Conservation (phyloP, 2,888 invertebrate species). For the Troilus luridus region DNA sequence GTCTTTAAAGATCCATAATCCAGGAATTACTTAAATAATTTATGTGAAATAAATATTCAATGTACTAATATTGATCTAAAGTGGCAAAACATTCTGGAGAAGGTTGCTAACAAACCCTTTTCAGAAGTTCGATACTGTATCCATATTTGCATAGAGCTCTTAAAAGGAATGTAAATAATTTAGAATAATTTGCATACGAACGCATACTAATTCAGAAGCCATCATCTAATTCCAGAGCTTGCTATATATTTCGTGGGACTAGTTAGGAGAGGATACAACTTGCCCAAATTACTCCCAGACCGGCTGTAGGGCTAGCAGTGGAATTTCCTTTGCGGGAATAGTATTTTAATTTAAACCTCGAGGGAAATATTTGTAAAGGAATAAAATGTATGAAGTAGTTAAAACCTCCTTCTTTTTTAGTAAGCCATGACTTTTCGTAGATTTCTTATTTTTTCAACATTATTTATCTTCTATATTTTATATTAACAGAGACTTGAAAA, state of each 20-base stretch:
- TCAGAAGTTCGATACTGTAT: slow-evolving; percentile 8
- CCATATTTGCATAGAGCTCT: slow-evolving; percentile 3
- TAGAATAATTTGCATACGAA: slow-evolving; percentile 11
- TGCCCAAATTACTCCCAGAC: not conserved
- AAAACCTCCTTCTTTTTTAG: not conserved
- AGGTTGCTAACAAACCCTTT: not conserved
- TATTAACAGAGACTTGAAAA: too few species aligned
- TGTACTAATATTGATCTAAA: not conserved
- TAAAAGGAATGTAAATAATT: slow-evolving; percentile 38
- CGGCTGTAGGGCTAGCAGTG: not conserved
- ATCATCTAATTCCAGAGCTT: not conserved
- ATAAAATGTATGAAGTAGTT: not conserved
- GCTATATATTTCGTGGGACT: not conserved
- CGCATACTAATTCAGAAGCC: not conserved
- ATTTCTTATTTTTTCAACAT: too few species aligned
- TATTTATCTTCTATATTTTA: too few species aligned
- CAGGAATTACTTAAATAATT: too few species aligned
- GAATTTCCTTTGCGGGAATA: not conserved
- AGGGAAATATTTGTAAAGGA: not conserved
- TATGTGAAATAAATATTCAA: too few species aligned
- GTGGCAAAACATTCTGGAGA: not conserved
- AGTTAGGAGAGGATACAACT: not conserved
- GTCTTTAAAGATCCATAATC: too few species aligned
- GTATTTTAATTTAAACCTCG: not conserved
- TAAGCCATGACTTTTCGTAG: too few species aligned